These are phyloP conservation scores for Pristionchus pacificus DNA, from an alignment of 1,140 invertebrate genomes.

Conservation along the genomic window DNA sequence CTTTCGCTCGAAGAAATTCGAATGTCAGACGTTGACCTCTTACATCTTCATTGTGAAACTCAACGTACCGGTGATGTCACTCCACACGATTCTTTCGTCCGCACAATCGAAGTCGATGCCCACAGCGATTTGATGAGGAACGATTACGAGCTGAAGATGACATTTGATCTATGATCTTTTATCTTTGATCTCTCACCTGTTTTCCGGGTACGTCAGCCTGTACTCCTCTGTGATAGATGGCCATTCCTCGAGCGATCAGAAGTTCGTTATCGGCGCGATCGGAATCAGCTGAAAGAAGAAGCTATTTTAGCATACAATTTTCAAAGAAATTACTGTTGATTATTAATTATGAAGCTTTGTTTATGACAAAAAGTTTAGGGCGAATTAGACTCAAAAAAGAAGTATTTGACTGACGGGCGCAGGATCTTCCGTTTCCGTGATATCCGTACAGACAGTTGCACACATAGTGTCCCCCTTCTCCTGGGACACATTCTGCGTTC, in stretches of 20 bases:
- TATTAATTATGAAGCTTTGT: too few relatives aligned
- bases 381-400: too few relatives aligned
- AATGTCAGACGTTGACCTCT: too few relatives aligned
- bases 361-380: too few relatives aligned
- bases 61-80: slow-evolving; percentile 55
- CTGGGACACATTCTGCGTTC: slow-evolving; percentile 58
- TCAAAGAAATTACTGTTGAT: too few relatives aligned
- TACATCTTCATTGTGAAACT: slow-evolving; percentile 28
- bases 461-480: slow-evolving; percentile 49
- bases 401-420: slow-evolving; percentile 46
- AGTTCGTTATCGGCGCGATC: slow-evolving; percentile 41
- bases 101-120: slow-evolving; percentile 61
- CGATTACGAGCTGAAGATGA: slow-evolving; percentile 45
- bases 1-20: too few relatives aligned
- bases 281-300: slow-evolving; percentile 31
- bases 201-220: slow-evolving; percentile 55
- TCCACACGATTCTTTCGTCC: slow-evolving; percentile 60
- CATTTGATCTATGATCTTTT: slow-evolving; percentile 3
- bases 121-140: slow-evolving; percentile 59
- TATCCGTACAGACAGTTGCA: slow-evolving; percentile 61
- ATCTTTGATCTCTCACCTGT: slow-evolving; percentile 37
- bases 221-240: slow-evolving; percentile 58
- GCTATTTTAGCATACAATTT: too few relatives aligned
- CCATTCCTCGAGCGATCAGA: slow-evolving; percentile 61
- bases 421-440: slow-evolving; percentile 59